Conservation (phyloP, 1,140 invertebrate genomes). For the Ips typographus region DNA sequence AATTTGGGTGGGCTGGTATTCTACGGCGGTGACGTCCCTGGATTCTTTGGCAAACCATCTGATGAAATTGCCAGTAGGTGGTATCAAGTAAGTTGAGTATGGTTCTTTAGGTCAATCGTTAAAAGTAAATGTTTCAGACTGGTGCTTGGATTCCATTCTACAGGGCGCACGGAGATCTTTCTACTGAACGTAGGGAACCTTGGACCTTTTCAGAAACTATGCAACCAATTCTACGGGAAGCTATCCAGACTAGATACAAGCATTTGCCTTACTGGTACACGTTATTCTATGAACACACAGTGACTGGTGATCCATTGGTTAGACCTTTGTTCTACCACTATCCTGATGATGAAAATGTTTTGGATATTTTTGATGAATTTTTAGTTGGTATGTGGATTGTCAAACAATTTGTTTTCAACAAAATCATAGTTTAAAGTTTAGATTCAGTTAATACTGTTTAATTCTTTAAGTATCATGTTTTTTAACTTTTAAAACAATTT, state of each 20-base stretch:
- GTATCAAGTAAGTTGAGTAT: conserved; percentile 69
- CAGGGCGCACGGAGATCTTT: conserved; percentile 67
- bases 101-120: neutral
- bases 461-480: too few relatives aligned
- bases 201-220: conserved; percentile 87
- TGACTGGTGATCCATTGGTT: conserved; percentile 79
- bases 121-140: conserved; percentile 14
- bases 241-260: conserved; percentile 75
- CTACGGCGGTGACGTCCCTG: conserved; percentile 95
- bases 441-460: neutral
- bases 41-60: conserved; percentile 95
- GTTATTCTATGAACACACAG: conserved; percentile 67
- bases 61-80: conserved; percentile 85
- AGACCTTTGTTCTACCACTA: conserved; percentile 89
- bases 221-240: conserved; percentile 55
- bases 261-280: conserved; percentile 87
- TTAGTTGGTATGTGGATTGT: conserved; percentile 66
- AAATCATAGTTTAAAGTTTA: neutral
- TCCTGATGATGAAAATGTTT: conserved; percentile 75
- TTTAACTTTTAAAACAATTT: too few relatives aligned
- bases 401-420: conserved; percentile 51
- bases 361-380: conserved; percentile 78
- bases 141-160: conserved; percentile 63
- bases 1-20: conserved; percentile 75
- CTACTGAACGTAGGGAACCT: conserved; percentile 92